phyloP scores from a whole-genome alignment of 2,797 vertebrate species.

The Sylvilagus floridanus region DNA sequence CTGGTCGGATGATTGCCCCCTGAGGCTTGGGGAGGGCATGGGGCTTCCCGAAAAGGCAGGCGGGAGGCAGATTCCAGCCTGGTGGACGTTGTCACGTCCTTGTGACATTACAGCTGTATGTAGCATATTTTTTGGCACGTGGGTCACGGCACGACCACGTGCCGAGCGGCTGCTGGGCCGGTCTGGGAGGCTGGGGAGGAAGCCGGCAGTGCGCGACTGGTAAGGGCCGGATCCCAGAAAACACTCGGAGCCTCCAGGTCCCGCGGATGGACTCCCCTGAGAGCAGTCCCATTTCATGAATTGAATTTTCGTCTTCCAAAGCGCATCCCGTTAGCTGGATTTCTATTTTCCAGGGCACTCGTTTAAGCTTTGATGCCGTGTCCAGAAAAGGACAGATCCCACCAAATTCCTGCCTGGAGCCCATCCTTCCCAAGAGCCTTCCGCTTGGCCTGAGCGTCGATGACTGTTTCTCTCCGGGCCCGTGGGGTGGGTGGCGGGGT shows the following conservation, averaged over 20 bases:
- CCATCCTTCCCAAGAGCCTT: background rate
- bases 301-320: background rate
- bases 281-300: background rate
- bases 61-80: background rate
- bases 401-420: background rate
- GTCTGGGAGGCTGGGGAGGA: background rate
- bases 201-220: background rate
- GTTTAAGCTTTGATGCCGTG: background rate
- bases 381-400: background rate
- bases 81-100: no score
- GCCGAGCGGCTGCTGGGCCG: background rate
- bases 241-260: background rate
- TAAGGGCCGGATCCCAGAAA: background rate
- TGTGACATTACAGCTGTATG: rapidly evolving
- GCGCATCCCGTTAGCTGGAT: background rate
- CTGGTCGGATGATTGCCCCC: background rate
- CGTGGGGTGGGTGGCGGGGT: rapidly evolving
- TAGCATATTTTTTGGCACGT: no score
- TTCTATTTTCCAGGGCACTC: background rate
- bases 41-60: background rate
- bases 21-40: background rate
- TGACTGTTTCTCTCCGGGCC: background rate
- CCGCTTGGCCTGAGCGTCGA: background rate
- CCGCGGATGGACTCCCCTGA: background rate
- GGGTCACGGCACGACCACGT: background rate